These are phyloP conservation scores for Apamea sordens DNA, from an alignment of 2,888 invertebrate species.

Conservation along the genomic window DNA sequence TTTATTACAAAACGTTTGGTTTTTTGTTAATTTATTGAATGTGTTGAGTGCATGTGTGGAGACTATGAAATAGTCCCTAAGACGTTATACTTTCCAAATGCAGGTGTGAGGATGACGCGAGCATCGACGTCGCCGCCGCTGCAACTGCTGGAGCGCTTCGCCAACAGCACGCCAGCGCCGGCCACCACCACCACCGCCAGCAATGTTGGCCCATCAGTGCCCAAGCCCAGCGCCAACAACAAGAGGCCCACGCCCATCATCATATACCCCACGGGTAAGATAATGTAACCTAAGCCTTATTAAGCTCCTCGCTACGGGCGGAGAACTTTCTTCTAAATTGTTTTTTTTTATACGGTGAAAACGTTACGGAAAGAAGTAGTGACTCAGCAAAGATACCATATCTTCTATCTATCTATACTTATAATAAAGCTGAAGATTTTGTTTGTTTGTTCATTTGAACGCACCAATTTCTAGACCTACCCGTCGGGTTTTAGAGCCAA, in stretches of 20 bases:
- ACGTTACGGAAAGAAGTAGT: neutral
- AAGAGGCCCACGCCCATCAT: constrained; percentile 93
- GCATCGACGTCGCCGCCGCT: constrained; percentile 75
- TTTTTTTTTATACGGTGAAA: neutral
- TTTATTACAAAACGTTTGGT: neutral
- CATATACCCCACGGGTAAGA: constrained; percentile 81
- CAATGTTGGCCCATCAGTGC: constrained; percentile 73
- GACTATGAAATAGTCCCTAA: neutral
- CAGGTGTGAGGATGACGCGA: constrained; percentile 76
- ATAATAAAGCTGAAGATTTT: neutral
- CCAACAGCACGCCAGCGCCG: constrained; percentile 72
- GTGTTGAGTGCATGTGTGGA: neutral
- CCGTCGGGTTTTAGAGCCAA: neutral
- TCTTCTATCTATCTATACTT: neutral
- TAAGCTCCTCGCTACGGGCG: neutral
- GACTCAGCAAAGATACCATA: neutral
- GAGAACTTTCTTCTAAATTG: too few species aligned
- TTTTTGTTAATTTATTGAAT: neutral
- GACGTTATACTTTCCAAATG: neutral
- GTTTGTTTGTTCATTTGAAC: neutral
- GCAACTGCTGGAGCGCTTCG: constrained; percentile 78
- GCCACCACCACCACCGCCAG: constrained; percentile 74
- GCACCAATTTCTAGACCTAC: neutral
- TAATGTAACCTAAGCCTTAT: neutral
- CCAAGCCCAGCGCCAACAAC: constrained; percentile 85